A percentile compares a stretch with the other conserved stretches of the same genome.
Evolutionary conservation across 1,140 invertebrate genomes (phyloP).

Genomic region (Theocolax elegans): DNA sequence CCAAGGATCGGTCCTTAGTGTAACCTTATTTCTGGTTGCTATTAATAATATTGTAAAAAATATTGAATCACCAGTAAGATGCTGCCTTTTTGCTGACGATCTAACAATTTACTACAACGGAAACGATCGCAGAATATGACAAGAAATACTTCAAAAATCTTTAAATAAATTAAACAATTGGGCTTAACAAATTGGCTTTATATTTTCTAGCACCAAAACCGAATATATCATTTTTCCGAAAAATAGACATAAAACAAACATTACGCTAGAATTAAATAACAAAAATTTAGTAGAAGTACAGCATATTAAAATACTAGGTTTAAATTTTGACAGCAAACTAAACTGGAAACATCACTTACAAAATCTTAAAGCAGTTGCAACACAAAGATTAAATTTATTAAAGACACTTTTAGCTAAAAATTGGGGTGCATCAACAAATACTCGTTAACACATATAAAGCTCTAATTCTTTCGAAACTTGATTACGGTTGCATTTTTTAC

Average conservation of each 20-base stretch:
- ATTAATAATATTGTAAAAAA: not conserved
- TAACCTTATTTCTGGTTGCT: constrained; percentile 1
- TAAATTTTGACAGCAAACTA: not conserved
- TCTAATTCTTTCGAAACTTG: not conserved
- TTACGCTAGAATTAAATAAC: not conserved
- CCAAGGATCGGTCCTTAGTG: not conserved
- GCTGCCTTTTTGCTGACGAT: not conserved
- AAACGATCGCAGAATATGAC: not conserved
- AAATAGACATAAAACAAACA: not conserved
- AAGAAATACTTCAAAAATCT: not conserved
- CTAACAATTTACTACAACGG: not conserved
- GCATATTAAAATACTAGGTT: not conserved
- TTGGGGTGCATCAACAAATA: not conserved
- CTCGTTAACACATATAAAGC: not conserved
- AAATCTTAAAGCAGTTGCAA: not conserved
- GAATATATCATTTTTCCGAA: not conserved
- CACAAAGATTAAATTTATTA: not conserved
- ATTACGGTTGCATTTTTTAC: not conserved
- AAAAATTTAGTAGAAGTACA: not conserved
- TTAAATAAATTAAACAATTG: not conserved
- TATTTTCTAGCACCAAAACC: not conserved
- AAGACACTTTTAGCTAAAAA: not conserved
- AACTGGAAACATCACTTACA: not conserved
- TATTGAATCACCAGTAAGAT: not conserved
- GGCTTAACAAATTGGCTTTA: not conserved